Conservation (phyloP, 2,888 invertebrate species). For the Halocaridina rubra region DNA sequence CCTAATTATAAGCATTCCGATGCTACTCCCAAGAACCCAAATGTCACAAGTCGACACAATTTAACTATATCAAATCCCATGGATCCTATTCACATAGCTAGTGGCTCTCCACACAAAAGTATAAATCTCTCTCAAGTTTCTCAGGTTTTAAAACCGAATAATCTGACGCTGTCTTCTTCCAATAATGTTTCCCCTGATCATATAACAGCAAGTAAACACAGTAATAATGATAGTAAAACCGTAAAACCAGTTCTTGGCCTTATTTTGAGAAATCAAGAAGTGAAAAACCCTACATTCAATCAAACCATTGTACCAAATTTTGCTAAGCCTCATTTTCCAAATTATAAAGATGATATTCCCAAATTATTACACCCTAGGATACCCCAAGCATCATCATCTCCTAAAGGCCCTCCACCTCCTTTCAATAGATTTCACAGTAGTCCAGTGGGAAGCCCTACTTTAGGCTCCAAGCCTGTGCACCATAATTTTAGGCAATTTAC, state of each 20-base stretch:
- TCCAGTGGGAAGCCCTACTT: neutral
- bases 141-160: slow-evolving; percentile 33
- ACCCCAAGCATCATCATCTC: slow-evolving; percentile 51
- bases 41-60: slow-evolving; percentile 28
- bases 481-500: slow-evolving; percentile 2
- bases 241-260: slow-evolving; percentile 14
- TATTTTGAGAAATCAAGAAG: slow-evolving; percentile 36
- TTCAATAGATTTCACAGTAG: slow-evolving; percentile 26
- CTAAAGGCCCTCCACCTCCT: slow-evolving; percentile 33
- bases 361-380: slow-evolving; percentile 27
- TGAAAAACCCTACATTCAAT: slow-evolving; percentile 64
- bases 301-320: slow-evolving; percentile 65
- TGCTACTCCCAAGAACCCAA: slow-evolving; percentile 42
- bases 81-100: slow-evolving; percentile 48
- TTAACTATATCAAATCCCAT: slow-evolving; percentile 47
- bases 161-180: slow-evolving; percentile 32
- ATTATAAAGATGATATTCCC: slow-evolving; percentile 18
- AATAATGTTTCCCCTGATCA: slow-evolving; percentile 30
- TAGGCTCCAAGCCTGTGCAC: slow-evolving; percentile 14
- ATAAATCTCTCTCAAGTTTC: slow-evolving; percentile 29
- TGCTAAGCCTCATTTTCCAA: slow-evolving; percentile 64
- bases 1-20: slow-evolving; percentile 59
- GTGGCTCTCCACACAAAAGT: slow-evolving; percentile 43
- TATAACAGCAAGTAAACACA: slow-evolving; percentile 36
- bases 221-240: slow-evolving; percentile 21